Conservation (phyloP, 2,888 invertebrate species). For the Acanthopleura granulata region DNA sequence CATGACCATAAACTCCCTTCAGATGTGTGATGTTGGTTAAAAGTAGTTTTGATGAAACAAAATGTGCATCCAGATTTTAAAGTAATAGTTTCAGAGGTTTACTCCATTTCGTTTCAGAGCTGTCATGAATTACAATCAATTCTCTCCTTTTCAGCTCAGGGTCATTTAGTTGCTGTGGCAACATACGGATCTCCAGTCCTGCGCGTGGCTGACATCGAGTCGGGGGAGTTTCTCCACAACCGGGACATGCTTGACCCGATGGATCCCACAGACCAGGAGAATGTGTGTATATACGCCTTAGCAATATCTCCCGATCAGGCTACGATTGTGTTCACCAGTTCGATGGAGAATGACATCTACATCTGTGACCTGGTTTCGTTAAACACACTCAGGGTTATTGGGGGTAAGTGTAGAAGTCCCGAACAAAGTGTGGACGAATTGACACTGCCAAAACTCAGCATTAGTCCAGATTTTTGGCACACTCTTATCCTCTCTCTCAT, state of each 20-base stretch:
- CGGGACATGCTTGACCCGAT: not conserved
- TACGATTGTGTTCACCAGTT: constrained; percentile 1
- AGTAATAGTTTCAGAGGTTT: too few relatives aligned
- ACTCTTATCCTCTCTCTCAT: too few relatives aligned
- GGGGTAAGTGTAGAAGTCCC: not conserved
- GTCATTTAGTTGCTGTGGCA: not conserved
- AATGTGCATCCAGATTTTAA: too few relatives aligned
- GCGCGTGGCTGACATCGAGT: not conserved
- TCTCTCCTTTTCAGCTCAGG: not conserved
- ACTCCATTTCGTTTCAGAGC: too few relatives aligned
- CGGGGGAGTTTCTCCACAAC: not conserved
- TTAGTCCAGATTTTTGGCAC: too few relatives aligned
- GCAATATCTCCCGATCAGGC: constrained; percentile 1
- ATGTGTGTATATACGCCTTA: not conserved
- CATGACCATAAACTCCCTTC: too few relatives aligned
- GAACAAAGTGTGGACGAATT: not conserved
- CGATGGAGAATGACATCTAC: constrained; percentile 9
- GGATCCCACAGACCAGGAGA: not conserved
- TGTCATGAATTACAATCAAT: too few relatives aligned
- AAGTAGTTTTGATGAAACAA: too few relatives aligned
- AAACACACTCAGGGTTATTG: not conserved
- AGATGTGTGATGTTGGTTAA: too few relatives aligned
- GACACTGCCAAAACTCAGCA: too few relatives aligned
- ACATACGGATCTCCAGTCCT: not conserved
- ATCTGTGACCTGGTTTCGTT: not conserved